phyloP scores from a whole-genome alignment of 1,140 invertebrate species.

The Zaprionus ghesquierei region DNA sequence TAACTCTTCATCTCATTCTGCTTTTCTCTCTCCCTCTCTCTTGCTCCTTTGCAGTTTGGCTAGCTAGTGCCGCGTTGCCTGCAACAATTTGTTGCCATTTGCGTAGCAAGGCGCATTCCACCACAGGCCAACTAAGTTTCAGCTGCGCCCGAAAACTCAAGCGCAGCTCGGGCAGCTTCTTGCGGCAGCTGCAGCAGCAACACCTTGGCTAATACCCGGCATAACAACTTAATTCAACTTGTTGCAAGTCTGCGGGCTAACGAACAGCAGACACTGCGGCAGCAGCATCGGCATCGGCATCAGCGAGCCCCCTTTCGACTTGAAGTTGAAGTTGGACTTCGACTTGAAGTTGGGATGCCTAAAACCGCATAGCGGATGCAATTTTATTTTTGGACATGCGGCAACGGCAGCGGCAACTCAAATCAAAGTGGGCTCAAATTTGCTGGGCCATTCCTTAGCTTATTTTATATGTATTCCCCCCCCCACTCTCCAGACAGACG shows the following conservation, averaged over 20 bases:
- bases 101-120: slow-evolving; percentile 42
- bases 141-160: slow-evolving; percentile 36
- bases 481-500: slow-evolving; percentile 6
- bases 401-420: slow-evolving; percentile 35
- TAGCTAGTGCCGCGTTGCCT: slow-evolving; percentile 16
- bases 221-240: slow-evolving; percentile 75
- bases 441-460: slow-evolving; percentile 48
- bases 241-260: slow-evolving; percentile 27
- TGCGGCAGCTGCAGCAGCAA: slow-evolving; percentile 43
- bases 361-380: slow-evolving; percentile 39
- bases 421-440: slow-evolving; percentile 61
- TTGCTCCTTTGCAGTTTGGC: neutral
- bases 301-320: neutral
- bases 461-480: slow-evolving; percentile 50
- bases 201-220: slow-evolving; percentile 69
- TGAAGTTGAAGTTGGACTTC: neutral
- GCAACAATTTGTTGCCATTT: slow-evolving; percentile 49
- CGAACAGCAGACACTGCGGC: slow-evolving; percentile 50
- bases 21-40: no score
- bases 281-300: neutral
- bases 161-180: slow-evolving; percentile 28
- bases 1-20: no score
- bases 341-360: neutral
- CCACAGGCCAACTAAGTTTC: slow-evolving; percentile 47
- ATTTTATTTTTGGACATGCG: slow-evolving; percentile 56